Base-by-base conservation (phyloP, 2,113 vertebrate species). In the Arvicanthis niloticus region DNA sequence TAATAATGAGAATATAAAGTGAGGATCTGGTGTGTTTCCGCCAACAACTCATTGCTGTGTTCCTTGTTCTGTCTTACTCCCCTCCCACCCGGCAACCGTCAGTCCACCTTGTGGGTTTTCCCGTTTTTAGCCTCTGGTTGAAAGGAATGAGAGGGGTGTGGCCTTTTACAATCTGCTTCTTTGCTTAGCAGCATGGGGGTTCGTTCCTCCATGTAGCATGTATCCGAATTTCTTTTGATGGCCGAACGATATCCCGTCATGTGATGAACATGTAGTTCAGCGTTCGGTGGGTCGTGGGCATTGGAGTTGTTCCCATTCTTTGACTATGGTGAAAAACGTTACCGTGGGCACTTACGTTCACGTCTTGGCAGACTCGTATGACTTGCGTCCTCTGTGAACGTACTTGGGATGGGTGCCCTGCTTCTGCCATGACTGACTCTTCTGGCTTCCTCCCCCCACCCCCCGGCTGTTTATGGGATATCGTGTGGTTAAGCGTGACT, bases 311-410 rank as follows among this genome's bases (percentile, higher is more conserved):
- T 68, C 34, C n/a, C 19, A 0, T 24, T 17, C 12, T 51, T 0
- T 1, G 37, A 7, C 40, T 56, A 0, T 58, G 48, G 26, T 6
- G 29, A 62, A 22, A 34, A 34, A 9, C 1, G 75, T 78, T 40
- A 1, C 42, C 8, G 0, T 51, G 86, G 76, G 31, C 86, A 16
- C 68, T 21, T 3, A 53, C n/a, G 53, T 48, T 68, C 29, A 21
- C 5, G 56, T 15, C 1, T 56, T n/a, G 1, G 8, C 34, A 19
- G 19, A 42, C 26, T 45, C 0, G 0, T 34, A 0, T 34, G 62
- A 92, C 56, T 92, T 76, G 26, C 0, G 3, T 34, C 58, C 29
- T n/a, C 89, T 40, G 93, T n/a, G 62, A 40, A 7, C 24, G 4
- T 8, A 12, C 42, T 56, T 19, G 17, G 91, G 37, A 29, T 2